Evolutionary conservation across 1,140 invertebrate genomes (phyloP), one percentile per base, ranked within the genome.

Genomic region (Aphis craccivora): DNA sequence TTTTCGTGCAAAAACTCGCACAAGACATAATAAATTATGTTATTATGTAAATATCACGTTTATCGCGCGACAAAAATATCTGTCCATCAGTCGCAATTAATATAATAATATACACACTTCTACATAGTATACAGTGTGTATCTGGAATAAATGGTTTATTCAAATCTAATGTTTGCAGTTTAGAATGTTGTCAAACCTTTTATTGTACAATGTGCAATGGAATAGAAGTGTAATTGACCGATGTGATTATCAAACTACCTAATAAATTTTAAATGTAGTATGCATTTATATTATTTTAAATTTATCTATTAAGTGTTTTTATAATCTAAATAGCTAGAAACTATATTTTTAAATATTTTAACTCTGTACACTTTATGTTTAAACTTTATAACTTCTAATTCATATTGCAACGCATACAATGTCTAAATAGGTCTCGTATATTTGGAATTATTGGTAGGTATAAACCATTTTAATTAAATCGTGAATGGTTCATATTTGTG

Each of bases 41-140:
- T 76, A 76, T 76, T 76, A 76, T 35, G 60, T 76, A 76, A n/a
- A 76, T 76, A 76, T 76, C 60, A n/a, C 30, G 60, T 76, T 76
- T 18, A 76, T 4, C 30, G 14, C 3, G 30, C 14, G 60, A 76
- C 60, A 76, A 76, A 76, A 76, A 76, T 76, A 76, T n/a, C 14
- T 76, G 30, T n/a, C 60, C 60, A 76, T 76, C 60, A n/a, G 60
- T n/a, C 14, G 60, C 60, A 67, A n/a, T 60, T 67, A n/a, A 67
- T 67, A 67, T 67, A 67, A 67, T n/a, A 67, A n/a, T n/a, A 67
- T n/a, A 60, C 30, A 67, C 60, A n/a, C 14, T 30, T 5, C 11
- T n/a, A n/a, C 60, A 23, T 35, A n/a, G 60, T 76, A 76, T 76
- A 76, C 60, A 76, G 4, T 0, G n/a, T 76, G 30, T n/a, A 35